Evolutionary conservation across 2,113 vertebrate genomes (phyloP), one percentile per base, ranked within the genome.

Genomic region (Nothobranchius kuhntae): DNA sequence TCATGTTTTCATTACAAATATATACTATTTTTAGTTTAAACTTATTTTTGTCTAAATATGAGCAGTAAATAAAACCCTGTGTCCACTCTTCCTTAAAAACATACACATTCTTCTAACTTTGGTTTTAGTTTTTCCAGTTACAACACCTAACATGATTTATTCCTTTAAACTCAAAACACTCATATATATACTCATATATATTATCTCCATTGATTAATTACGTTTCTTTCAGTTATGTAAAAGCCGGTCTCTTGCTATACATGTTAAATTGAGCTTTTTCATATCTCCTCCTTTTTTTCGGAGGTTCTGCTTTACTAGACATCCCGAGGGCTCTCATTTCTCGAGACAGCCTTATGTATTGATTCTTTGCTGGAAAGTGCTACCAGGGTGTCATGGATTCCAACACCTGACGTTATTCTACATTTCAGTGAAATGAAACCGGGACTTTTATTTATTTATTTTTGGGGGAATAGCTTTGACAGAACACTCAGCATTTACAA

Each of bases 341-440:
- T 73, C 36, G 63, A 79, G 73, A 68, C 74, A 68, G 82, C 64
- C 62, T 54, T 66, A 53, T 68, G 56, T 81, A 85, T 86, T 78
- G 83, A 84, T 84, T 83, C 54, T 82, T 88, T 83, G 77, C 84
- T 82, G 73, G 79, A 81, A 65, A 65, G 85, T 75, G 40, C 68
- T 86, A 73, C 46, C 54, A 2, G 51, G 78, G 80, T 90, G 80
- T 84, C 61, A 86, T 60, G 24, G 71, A 84, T 71, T 68, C 65
- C 75, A 66, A 58, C 75, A 68, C 56, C 26, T 73, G 50, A 78
- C 73, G 71, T 71, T 68, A 84, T 79, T 89, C 83, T 64, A 81
- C 72, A 71, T 58, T 48, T 75, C 78, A 63, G 71, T 68, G 54
- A 80, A 53, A 69, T 64, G 47, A 69, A 63, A 75, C 42, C 48